Conservation (phyloP, 2,888 invertebrate species). For the Eupithecia vulgata region DNA sequence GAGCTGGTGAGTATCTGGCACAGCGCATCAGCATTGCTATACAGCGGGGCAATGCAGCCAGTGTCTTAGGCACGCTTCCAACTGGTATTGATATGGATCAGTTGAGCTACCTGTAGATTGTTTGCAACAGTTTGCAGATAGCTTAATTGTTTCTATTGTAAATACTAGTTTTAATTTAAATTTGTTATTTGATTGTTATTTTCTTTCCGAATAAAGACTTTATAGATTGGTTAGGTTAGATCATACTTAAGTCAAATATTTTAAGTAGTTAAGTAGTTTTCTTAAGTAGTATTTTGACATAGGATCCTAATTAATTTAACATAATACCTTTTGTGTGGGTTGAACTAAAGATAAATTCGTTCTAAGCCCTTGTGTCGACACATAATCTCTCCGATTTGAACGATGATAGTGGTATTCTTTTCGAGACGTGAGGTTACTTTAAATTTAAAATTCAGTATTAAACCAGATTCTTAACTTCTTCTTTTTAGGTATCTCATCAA, state of each 20-base stretch:
- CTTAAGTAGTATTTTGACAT: conserved; percentile 78
- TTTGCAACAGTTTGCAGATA: too few species aligned
- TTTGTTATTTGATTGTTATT: too few species aligned
- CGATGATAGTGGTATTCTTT: conserved; percentile 44
- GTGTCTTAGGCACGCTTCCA: too few species aligned
- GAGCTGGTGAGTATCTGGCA: too few species aligned
- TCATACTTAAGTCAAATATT: conserved; percentile 52
- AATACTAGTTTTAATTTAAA: too few species aligned
- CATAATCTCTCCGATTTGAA: conserved; percentile 62
- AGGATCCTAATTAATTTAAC: conserved; percentile 76
- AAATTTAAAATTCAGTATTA: neutral
- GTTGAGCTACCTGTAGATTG: too few species aligned
- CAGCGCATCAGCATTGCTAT: too few species aligned
- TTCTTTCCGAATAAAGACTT: too few species aligned
- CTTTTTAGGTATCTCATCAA: neutral
- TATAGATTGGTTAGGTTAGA: neutral
- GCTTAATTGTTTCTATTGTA: too few species aligned
- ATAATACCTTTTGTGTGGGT: conserved; percentile 70
- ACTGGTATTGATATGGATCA: too few species aligned
- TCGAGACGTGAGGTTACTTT: conserved; percentile 17
- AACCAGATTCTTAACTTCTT: neutral
- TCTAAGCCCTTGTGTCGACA: conserved; percentile 56
- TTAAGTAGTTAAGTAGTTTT: conserved; percentile 55
- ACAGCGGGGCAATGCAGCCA: too few species aligned
- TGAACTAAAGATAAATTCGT: conserved; percentile 56